phyloP scores from a whole-genome alignment of 2,888 invertebrate species.

The Leucoptera coffeella region DNA sequence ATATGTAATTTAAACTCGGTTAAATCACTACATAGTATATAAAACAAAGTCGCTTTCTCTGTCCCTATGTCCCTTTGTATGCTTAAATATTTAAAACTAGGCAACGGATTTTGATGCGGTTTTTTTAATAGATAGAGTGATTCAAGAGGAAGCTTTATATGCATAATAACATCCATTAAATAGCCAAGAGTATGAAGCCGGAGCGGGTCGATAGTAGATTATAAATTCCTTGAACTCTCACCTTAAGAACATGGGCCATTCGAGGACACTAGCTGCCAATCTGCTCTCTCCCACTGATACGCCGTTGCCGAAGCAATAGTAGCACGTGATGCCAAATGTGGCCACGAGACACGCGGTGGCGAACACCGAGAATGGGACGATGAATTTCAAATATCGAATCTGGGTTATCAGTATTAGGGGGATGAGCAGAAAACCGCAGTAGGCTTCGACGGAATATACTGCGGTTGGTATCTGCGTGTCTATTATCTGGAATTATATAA shows the following conservation, averaged over 20 bases:
- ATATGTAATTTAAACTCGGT: no score
- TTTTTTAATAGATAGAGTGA: no score
- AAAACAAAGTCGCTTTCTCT: no score
- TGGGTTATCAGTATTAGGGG: slow-evolving; percentile 67
- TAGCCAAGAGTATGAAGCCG: no score
- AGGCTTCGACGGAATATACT: slow-evolving; percentile 49
- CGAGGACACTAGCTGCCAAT: slow-evolving; percentile 29
- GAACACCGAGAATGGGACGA: slow-evolving; percentile 83
- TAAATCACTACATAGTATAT: no score
- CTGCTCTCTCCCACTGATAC: slow-evolving; percentile 19
- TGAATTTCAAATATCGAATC: slow-evolving; percentile 64
- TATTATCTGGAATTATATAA: slow-evolving; percentile 40
- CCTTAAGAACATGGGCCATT: slow-evolving; percentile 81
- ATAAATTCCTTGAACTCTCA: slow-evolving; percentile 10
- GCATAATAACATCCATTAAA: no score
- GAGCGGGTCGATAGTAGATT: no score
- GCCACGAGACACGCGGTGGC: slow-evolving; percentile 77
- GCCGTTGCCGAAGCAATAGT: slow-evolving; percentile 63
- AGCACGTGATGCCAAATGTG: slow-evolving; percentile 74
- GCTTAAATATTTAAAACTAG: no score
- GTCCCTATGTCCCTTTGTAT: no score
- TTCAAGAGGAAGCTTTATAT: no score
- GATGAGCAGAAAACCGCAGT: slow-evolving; percentile 59
- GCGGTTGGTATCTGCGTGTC: slow-evolving; percentile 23
- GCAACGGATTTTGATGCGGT: no score